Percentiles rank a stretch among this genome's conserved stretches.
phyloP scores from a whole-genome alignment of 2,797 vertebrate species.

The Squalus acanthias region DNA sequence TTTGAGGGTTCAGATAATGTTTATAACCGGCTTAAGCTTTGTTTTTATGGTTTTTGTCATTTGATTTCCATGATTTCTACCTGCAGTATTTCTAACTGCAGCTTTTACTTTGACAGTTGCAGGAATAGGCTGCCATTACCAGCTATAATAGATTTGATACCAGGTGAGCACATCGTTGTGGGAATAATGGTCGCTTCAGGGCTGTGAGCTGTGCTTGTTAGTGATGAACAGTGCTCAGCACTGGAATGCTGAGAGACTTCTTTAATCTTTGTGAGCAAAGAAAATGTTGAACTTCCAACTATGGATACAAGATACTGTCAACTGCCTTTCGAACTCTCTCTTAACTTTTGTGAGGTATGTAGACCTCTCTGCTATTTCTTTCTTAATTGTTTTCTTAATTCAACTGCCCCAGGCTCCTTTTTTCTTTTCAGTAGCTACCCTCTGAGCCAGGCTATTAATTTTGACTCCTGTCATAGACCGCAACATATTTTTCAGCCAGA shows the following conservation, averaged over 20 bases:
- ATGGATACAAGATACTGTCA: background rate
- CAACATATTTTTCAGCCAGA: background rate
- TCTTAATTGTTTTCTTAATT: background rate
- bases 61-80: background rate
- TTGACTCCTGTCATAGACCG: background rate
- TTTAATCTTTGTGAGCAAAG: constrained; percentile 6
- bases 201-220: background rate
- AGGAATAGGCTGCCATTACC: background rate
- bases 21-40: background rate
- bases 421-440: background rate
- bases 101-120: background rate
- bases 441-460: background rate
- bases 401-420: background rate
- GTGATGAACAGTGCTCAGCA: background rate
- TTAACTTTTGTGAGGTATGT: no score
- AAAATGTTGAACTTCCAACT: background rate
- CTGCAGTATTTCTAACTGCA: background rate
- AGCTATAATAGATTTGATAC: constrained; percentile 28
- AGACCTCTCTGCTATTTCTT: background rate
- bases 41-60: background rate
- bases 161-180: background rate
- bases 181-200: background rate
- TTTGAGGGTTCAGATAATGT: background rate
- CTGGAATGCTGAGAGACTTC: background rate
- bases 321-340: background rate